Evolutionary conservation across 1,140 invertebrate genomes (phyloP).

Genomic region (Drosophila ananassae): DNA sequence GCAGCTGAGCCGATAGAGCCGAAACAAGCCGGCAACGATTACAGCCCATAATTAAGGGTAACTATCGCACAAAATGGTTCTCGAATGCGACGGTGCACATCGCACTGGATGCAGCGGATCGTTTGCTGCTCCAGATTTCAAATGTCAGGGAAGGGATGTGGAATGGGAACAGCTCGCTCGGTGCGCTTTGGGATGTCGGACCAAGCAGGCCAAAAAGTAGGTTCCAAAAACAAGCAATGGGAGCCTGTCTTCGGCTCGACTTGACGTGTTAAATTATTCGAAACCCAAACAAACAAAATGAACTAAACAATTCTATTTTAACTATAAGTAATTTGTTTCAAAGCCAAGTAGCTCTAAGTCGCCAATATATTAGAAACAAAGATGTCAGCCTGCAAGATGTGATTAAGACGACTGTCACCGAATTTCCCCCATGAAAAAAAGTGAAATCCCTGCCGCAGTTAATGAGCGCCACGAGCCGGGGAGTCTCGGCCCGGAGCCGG

Average conservation of each 20-base stretch:
- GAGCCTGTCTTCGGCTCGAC: neutral
- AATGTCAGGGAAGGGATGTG: conserved; percentile 52
- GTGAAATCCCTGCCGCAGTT: conserved; percentile 50
- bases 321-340: no score
- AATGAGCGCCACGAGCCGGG: conserved; percentile 21
- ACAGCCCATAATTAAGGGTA: conserved; percentile 61
- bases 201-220: conserved; percentile 1
- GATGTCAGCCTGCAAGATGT: neutral
- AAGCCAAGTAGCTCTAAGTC: neutral
- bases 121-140: conserved; percentile 57
- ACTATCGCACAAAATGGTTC: conserved; percentile 62
- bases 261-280: neutral
- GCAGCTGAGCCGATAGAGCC: conserved; percentile 30
- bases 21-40: conserved; percentile 37
- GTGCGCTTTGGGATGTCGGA: conserved; percentile 33
- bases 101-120: conserved; percentile 19
- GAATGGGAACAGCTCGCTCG: conserved; percentile 13
- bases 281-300: neutral
- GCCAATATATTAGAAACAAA: neutral
- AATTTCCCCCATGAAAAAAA: conserved; percentile 46
- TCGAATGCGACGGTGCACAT: conserved; percentile 60
- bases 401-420: neutral
- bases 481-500: conserved; percentile 28
- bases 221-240: conserved; percentile 31
- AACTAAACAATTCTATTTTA: no score